Evolutionary conservation across 2,888 invertebrate genomes (phyloP).

Genomic region (Scaptomyza parva): DNA sequence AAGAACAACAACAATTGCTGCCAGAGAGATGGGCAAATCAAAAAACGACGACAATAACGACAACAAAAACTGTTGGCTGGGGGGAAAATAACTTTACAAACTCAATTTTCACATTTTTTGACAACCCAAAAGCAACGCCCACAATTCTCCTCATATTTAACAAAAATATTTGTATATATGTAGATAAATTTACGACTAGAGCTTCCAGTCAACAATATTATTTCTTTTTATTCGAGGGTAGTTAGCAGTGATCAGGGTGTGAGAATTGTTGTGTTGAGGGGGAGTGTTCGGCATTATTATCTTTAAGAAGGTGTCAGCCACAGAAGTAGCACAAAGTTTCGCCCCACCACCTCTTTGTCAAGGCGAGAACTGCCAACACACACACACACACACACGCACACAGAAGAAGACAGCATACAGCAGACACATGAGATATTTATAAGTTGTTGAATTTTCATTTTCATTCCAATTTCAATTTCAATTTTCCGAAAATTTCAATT

Average conservation of each 20-base stretch:
- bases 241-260: conserved; percentile 12
- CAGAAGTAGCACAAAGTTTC: conserved; percentile 49
- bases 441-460: conserved; percentile 77
- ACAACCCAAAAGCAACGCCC: conserved; percentile 62
- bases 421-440: conserved; percentile 65
- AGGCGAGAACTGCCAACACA: conserved; percentile 57
- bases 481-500: conserved; percentile 67
- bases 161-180: conserved; percentile 79
- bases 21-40: conserved; percentile 66
- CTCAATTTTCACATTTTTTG: conserved; percentile 77
- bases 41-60: conserved; percentile 29
- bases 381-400: conserved; percentile 5
- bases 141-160: conserved; percentile 72
- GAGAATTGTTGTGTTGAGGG: neutral
- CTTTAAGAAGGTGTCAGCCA: conserved; percentile 70
- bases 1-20: conserved; percentile 15
- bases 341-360: conserved; percentile 1
- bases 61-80: conserved; percentile 13
- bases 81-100: conserved; percentile 68
- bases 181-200: conserved; percentile 73
- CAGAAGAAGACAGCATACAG: too few species aligned
- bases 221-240: conserved; percentile 6
- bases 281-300: conserved; percentile 58
- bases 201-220: conserved; percentile 40
- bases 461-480: conserved; percentile 60